These are phyloP conservation scores for Drosophila monieri DNA, from an alignment of 2,888 invertebrate genomes.

Conservation along the genomic window DNA sequence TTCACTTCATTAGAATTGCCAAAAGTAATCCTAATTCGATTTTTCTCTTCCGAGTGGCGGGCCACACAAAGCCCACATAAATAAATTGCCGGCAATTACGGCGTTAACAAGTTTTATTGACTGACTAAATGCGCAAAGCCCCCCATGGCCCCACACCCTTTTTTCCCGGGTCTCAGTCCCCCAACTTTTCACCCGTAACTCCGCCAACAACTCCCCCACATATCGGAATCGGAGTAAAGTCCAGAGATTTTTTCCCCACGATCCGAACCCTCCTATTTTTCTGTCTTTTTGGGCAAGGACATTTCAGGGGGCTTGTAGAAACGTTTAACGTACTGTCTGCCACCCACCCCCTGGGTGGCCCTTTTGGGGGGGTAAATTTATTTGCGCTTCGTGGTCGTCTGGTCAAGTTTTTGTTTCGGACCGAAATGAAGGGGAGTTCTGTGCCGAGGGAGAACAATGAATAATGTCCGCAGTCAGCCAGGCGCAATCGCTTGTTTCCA, in stretches of 20 bases:
- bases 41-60: conserved; percentile 29
- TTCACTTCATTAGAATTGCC: conserved; percentile 8
- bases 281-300: conserved; percentile 60
- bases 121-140: conserved; percentile 81
- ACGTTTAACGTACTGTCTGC: conserved; percentile 74
- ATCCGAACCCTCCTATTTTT: conserved; percentile 9
- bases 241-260: conserved; percentile 41
- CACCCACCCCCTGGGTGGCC: background rate
- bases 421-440: conserved; percentile 47
- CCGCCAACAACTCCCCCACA: background rate
- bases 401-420: conserved; percentile 65
- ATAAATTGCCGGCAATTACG: conserved; percentile 84
- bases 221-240: conserved; percentile 28
- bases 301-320: conserved; percentile 73
- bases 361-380: conserved; percentile 57
- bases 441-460: conserved; percentile 61
- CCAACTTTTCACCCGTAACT: conserved; percentile 23
- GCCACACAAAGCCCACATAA: conserved; percentile 64
- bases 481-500: conserved; percentile 66
- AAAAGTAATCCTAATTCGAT: conserved; percentile 17
- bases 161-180: too few species aligned
- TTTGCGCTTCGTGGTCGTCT: conserved; percentile 77
- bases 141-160: conserved; percentile 1
- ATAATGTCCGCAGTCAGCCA: conserved; percentile 67
- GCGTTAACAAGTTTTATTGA: conserved; percentile 85